Base-by-base conservation (phyloP, 2,888 invertebrate genomes). In the Oscheius onirici region DNA sequence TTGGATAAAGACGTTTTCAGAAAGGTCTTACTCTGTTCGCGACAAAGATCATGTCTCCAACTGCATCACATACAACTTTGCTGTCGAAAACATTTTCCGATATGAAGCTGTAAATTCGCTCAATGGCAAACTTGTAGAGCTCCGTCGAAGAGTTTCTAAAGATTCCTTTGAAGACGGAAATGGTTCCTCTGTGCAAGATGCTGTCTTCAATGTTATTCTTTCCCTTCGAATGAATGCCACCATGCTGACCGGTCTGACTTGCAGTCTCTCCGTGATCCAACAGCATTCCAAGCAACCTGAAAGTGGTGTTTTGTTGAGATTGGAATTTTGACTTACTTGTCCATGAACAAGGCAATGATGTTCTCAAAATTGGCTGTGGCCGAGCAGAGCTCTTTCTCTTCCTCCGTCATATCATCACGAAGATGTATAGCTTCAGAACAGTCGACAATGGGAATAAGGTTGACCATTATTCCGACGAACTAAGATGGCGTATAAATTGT, bases 281-380 rank as follows among this genome's bases (percentile, higher is more conserved):
- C 2, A 79, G 46, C 79, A 79, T 79, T 20, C 74, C 73, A 28
- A 77, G 60, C 74, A 79, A 72, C 22, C 79, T 70, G 44, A 41
- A 63, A 43, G 8, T 15, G n/a, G 13, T 28, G 20, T 15, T n/a
- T 46, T 60, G 34, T 15, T 11, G 58, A n/a, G 28, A 20, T 20
- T 22, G 5, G 28, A n/a, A n/a, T n/a, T n/a, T n/a, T 17, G 2
- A 44, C 73, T 77, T 93, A 90, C 84, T 92, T 91, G 84, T 95
- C 94, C 80, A 95, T 89, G 85, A 94, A 93, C 84, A 94, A 92
- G 1, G 94, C 88, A 1, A 95, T 92, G 86, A 95, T 95, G 87
- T 95, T 94, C 89, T 95, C 95, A 82, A 95, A 92, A 80, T 92
- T 92, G 0, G 94, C 93, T 0, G 94, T 93, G 0, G 93, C 92